Conservation (phyloP, 2,113 vertebrate genomes). For the Mohoua ochrocephala region DNA sequence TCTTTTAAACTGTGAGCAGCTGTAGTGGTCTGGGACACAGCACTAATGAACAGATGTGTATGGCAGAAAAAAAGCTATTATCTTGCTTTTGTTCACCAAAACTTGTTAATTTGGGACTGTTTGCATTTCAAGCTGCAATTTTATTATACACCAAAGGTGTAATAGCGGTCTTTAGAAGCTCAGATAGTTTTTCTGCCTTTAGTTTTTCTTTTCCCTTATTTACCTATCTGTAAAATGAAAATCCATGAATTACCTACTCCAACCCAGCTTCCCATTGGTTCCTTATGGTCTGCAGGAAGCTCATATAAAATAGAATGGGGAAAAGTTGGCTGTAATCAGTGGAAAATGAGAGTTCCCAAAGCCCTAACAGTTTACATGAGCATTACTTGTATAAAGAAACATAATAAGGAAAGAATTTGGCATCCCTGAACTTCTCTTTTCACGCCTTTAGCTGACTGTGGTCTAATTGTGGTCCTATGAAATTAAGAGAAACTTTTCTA, state of each 20-base stretch:
- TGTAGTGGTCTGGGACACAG: not conserved
- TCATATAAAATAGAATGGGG: not conserved
- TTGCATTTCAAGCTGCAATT: not conserved
- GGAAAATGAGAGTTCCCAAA: not conserved
- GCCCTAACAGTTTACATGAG: not conserved
- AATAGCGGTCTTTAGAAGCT: not conserved
- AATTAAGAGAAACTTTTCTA: not conserved
- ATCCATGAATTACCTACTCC: not conserved
- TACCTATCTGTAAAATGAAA: not conserved
- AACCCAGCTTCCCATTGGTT: not conserved
- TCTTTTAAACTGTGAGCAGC: not conserved
- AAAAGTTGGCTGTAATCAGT: not conserved
- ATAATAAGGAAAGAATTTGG: not conserved
- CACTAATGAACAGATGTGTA: slow-evolving; percentile 11
- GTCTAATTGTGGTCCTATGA: not conserved
- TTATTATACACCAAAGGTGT: not conserved
- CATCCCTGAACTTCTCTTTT: not conserved
- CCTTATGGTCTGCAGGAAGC: not conserved
- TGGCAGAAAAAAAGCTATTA: not conserved
- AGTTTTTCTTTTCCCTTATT: not conserved
- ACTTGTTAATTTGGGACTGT: not conserved
- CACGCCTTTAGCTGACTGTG: not conserved
- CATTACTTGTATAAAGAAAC: not conserved
- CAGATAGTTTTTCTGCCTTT: not conserved
- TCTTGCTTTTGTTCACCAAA: slow-evolving; percentile 5